Conservation (phyloP, 2,113 vertebrate species). For the Rynchops niger region DNA sequence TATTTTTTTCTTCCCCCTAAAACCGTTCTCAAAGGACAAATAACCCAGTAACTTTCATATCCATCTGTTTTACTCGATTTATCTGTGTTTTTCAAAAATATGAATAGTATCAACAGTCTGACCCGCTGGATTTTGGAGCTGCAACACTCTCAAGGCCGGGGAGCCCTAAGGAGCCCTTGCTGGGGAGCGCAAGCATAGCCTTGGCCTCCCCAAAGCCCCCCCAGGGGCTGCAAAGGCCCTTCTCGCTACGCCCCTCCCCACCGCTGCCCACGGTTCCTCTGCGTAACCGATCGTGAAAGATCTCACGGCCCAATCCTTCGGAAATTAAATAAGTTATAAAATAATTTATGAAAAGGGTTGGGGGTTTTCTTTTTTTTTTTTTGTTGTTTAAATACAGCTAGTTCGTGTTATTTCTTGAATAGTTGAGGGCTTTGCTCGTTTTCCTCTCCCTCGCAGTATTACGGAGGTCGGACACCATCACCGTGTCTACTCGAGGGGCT, state of each 20-base stretch:
- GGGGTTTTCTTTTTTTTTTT: not conserved
- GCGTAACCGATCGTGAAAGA: slow-evolving; percentile 71
- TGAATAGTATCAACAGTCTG: not conserved
- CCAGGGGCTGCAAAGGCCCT: not conserved
- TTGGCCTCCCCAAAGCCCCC: not conserved
- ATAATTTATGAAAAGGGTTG: slow-evolving; percentile 64
- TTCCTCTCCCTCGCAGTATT: not conserved
- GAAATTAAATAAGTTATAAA: slow-evolving; percentile 77
- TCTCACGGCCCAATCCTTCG: slow-evolving; percentile 75
- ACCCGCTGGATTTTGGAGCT: not conserved
- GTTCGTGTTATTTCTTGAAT: not conserved
- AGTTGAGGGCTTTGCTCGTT: not conserved
- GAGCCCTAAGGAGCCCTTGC: not conserved
- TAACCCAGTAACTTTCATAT: slow-evolving; percentile 70
- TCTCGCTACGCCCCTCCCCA: not conserved
- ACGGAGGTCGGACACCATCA: not conserved
- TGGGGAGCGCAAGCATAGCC: not conserved
- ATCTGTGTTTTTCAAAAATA: not conserved
- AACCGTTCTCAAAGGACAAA: slow-evolving; percentile 19
- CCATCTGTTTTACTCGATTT: slow-evolving; percentile 49
- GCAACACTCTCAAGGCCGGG: not conserved
- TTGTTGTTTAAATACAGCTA: not conserved
- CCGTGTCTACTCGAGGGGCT: not conserved
- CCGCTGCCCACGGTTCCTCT: slow-evolving; percentile 58
- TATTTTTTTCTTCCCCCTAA: not conserved